Conservation (phyloP, 2,113 vertebrate genomes). For the Suncus etruscus region DNA sequence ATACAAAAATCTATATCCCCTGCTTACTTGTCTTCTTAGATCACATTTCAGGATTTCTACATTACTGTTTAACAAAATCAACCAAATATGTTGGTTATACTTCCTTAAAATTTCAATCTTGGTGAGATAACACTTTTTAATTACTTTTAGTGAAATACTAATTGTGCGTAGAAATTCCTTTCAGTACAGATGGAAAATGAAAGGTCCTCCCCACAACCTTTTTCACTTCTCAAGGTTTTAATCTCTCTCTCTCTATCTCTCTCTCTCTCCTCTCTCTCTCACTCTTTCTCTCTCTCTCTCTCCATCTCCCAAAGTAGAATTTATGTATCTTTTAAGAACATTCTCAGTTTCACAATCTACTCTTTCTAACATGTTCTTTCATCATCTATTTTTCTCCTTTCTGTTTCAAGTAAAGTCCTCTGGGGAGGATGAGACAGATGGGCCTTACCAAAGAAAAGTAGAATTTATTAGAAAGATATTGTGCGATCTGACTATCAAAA, state of each 20-base stretch:
- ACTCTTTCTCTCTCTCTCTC: too few species aligned
- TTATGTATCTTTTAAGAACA: not conserved
- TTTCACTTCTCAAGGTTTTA: not conserved
- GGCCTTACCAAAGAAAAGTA: not conserved
- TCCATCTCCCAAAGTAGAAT: too few species aligned
- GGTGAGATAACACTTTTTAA: not conserved
- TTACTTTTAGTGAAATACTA: not conserved
- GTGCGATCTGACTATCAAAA: not conserved
- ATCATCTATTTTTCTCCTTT: constrained; percentile 20
- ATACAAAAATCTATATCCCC: not conserved
- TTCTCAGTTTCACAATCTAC: not conserved
- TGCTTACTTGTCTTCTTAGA: not conserved
- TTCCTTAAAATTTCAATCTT: not conserved
- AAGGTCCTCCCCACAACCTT: not conserved
- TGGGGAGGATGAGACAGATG: constrained; percentile 4
- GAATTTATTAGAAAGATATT: constrained; percentile 15
- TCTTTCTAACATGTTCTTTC: constrained; percentile 38
- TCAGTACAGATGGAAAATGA: not conserved
- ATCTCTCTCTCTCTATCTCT: too few species aligned
- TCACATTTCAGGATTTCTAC: constrained; percentile 19
- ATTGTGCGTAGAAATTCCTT: not conserved
- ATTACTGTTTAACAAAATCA: not conserved
- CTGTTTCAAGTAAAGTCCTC: not conserved
- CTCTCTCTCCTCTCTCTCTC: too few species aligned
- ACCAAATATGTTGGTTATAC: not conserved